A percentile compares a stretch with the other conserved stretches of the same genome.
These are phyloP conservation scores for Cyphomyrus plagiostoma DNA, from an alignment of 2,113 vertebrate species.

Conservation along the genomic window DNA sequence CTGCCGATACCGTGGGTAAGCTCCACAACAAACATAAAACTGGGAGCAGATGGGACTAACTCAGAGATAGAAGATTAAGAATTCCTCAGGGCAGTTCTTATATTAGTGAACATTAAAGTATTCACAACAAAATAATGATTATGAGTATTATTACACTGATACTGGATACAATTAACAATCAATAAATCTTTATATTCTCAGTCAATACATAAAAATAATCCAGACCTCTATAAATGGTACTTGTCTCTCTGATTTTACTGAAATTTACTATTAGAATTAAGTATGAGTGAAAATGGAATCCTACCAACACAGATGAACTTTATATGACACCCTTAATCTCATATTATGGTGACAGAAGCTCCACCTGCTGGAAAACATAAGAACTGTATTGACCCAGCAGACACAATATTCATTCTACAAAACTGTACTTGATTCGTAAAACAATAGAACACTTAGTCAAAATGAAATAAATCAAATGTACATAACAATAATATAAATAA, in stretches of 20 bases:
- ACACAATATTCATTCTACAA: not conserved
- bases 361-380: slow-evolving; percentile 14
- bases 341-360: not conserved
- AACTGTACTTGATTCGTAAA: slow-evolving; percentile 5
- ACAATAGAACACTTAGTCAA: not conserved
- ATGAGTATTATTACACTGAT: not conserved
- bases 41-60: not conserved
- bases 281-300: not conserved
- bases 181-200: not conserved
- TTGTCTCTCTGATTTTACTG: not conserved
- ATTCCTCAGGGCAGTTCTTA: not conserved
- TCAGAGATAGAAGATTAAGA: not conserved
- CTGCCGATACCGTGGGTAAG: not conserved
- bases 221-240: not conserved
- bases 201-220: not conserved
- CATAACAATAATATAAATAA: not conserved
- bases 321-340: not conserved
- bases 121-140: not conserved
- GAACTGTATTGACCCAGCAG: not conserved
- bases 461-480: not conserved
- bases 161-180: not conserved
- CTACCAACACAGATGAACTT: not conserved
- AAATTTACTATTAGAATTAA: not conserved
- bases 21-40: not conserved
- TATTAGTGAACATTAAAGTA: not conserved